Base-by-base conservation (phyloP, 2,797 vertebrate species). In the Enteromius thamalakanensis region DNA sequence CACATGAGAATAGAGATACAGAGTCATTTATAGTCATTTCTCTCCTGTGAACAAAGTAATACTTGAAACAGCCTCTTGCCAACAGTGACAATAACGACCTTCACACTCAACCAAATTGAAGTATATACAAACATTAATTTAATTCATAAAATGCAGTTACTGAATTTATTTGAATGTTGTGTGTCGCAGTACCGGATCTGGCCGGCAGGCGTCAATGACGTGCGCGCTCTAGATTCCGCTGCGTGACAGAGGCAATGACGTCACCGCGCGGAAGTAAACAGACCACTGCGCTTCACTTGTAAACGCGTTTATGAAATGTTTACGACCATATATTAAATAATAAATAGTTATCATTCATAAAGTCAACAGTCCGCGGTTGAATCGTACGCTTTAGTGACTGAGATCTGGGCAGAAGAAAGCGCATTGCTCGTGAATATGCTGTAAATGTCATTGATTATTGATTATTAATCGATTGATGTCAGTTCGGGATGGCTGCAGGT, bases 401-500 rank as follows among this genome's bases (percentile, higher is more conserved):
- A 14, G 21, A 23, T 12, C 19, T 4, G n/a, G 10, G 26, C 69
- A 37, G 40, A 37, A 6, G 45, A 53, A n/a, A 34, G 10, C 60
- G 26, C 42, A 1, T 6, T n/a, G 71, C 47, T 53, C 29, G 15
- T 19, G 26, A n/a, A n/a, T 32, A 47, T 29, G 21, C 42, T 78
- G 64, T 19, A 17, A 70, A 42, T 4, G 42, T 17, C 4, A 60
- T 2, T 32, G 70, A 74, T 65, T 62, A 26, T 58, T 9, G 29
- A 29, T 71, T 15, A 49, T 34, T 64, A 15, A 32, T 37, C 23
- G 47, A 60, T 64, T 76, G 32, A 47, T 81, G 23, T 17, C 19
- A 19, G 23, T 17, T 76, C 71, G 64, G 81, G 26, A 98, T 98
- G 97, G 96, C 95, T 53, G 81, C 95, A 0, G 90, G 91, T 84